Conservation (phyloP, 2,888 invertebrate genomes). For the Drosophila neoperkinsi region DNA sequence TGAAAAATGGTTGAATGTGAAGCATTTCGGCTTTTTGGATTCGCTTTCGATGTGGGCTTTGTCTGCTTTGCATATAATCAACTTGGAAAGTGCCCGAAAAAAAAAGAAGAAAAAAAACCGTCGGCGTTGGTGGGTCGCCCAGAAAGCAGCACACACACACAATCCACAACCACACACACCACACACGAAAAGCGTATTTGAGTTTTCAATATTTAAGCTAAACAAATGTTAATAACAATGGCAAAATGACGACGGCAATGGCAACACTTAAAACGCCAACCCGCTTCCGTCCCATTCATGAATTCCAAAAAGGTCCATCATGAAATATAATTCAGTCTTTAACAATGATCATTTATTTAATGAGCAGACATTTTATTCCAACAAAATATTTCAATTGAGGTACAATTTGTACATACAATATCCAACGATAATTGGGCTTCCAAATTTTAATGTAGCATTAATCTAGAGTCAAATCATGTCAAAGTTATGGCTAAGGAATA, state of each 20-base stretch:
- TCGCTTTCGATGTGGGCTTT: conserved; percentile 53
- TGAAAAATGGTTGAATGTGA: conserved; percentile 50
- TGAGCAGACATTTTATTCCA: background rate
- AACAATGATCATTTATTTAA: conserved; percentile 7
- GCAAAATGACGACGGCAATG: conserved; percentile 38
- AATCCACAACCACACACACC: conserved; percentile 17
- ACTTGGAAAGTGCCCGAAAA: conserved; percentile 49
- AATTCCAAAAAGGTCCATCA: background rate
- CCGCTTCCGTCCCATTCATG: conserved; percentile 61
- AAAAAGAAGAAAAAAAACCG: conserved; percentile 14
- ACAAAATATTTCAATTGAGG: background rate
- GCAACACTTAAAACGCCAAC: conserved; percentile 54
- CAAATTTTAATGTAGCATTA: background rate
- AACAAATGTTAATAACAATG: conserved; percentile 65
- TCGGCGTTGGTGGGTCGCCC: conserved; percentile 51
- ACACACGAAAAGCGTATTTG: conserved; percentile 47
- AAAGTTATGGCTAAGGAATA: background rate
- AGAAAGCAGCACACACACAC: conserved; percentile 22
- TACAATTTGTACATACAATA: too few relatives aligned
- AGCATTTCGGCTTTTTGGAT: conserved; percentile 38
- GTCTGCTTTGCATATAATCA: conserved; percentile 58
- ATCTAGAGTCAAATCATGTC: background rate
- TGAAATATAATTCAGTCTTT: conserved; percentile 9
- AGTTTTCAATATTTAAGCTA: conserved; percentile 52
- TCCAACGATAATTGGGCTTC: background rate